phyloP scores from a whole-genome alignment of 2,113 vertebrate species.

The Saguinus imperator region DNA sequence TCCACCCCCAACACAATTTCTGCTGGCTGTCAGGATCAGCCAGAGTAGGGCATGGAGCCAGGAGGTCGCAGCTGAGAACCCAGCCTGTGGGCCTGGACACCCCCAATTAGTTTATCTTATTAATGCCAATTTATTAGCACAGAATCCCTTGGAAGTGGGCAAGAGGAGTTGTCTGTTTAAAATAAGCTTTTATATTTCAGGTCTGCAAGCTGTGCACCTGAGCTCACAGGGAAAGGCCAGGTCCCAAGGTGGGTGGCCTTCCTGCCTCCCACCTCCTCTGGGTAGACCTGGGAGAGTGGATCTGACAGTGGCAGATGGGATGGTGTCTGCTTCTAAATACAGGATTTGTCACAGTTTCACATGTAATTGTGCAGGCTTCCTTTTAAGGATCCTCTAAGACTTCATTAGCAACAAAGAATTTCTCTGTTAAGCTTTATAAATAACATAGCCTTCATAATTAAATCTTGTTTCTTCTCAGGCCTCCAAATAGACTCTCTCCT shows the following conservation, averaged over 20 bases:
- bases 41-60: neutral
- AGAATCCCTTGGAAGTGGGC: neutral
- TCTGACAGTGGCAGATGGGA: neutral
- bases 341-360: neutral
- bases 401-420: neutral
- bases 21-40: neutral
- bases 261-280: neutral
- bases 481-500: neutral
- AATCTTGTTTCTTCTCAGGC: neutral
- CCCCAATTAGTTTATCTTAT: slow-evolving; percentile 11
- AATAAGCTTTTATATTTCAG: neutral
- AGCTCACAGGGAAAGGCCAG: neutral
- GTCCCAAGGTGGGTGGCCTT: neutral
- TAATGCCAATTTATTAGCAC: slow-evolving; percentile 39
- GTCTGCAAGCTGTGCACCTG: neutral
- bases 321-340: neutral
- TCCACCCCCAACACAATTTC: neutral
- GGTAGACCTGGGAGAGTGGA: neutral
- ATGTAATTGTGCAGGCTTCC: neutral
- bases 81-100: neutral
- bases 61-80: slow-evolving; percentile 26
- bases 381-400: neutral
- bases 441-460: neutral
- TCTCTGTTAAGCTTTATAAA: slow-evolving; percentile 6
- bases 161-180: neutral